Percentiles rank a stretch among this genome's conserved stretches.
These are phyloP conservation scores for Gymnopithys bicolor DNA, from an alignment of 2,797 vertebrate genomes.

Conservation along the genomic window DNA sequence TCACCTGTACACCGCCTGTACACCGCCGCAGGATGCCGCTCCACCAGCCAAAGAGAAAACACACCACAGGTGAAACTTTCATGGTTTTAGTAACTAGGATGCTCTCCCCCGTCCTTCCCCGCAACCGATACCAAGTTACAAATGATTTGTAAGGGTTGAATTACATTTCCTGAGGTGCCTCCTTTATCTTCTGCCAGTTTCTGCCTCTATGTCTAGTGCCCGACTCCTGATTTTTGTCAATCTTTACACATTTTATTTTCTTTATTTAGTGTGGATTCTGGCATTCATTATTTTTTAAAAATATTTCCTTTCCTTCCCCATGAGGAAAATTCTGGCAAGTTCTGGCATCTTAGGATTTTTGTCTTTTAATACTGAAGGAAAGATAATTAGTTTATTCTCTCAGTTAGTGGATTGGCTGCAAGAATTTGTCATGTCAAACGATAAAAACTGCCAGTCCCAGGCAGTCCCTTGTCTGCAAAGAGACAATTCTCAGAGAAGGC, in stretches of 20 bases:
- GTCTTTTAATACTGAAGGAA: background rate
- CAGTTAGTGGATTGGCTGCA: background rate
- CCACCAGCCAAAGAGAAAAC: background rate
- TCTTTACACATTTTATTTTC: background rate
- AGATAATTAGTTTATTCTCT: background rate
- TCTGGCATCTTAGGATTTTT: background rate
- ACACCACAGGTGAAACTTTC: rapidly evolving
- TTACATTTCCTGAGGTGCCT: background rate
- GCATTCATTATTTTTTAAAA: rapidly evolving
- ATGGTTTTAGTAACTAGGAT: background rate
- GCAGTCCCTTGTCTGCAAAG: background rate
- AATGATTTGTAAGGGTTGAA: background rate
- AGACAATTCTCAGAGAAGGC: background rate
- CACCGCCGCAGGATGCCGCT: background rate
- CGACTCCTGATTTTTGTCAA: background rate
- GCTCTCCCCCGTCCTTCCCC: background rate
- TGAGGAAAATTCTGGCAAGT: background rate
- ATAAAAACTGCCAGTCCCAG: background rate
- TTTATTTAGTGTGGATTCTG: background rate
- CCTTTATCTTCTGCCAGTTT: background rate
- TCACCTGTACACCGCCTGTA: background rate
- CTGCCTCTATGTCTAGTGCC: background rate
- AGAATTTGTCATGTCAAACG: background rate
- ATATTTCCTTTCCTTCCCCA: background rate
- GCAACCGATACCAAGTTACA: background rate